Base-by-base conservation (phyloP, 2,113 vertebrate species). In the Etheostoma spectabile region DNA sequence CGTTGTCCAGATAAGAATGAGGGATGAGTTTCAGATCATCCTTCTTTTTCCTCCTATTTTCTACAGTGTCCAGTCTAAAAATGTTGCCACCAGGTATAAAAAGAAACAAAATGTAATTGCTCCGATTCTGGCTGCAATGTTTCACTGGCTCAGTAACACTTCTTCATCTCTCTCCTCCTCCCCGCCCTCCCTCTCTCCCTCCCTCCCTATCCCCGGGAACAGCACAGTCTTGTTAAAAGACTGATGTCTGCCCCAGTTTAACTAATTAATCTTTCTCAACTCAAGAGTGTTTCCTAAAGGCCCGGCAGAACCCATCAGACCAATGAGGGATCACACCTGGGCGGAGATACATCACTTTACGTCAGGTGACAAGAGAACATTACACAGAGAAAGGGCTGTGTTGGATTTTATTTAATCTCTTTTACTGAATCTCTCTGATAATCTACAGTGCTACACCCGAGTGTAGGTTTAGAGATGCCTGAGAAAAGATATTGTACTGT, bases 1-100 rank as follows among this genome's bases (percentile, higher is more conserved):
- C 42, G 16, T 60, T 90, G 89, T 93, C 86, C 84, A 90, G 93
- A 95, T 92, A 94, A 93, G 92, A 89, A 79, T 93, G 93, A 94
- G 61, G 84, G 89, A 93, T 93, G 91, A 90, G 84, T 74, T 75
- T 70, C 30, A 22, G 74, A 33, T 85, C 86, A 78, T 59, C 64
- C 79, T 56, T 62, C 63, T n/a, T 64, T 61, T 79, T 49, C 59
- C 78, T 60, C 74, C 67, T 67, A 64, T 67, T 35, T 52, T 24
- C 27, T 68, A 15, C 66, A 35, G 48, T 10, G 16, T 70, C 27
- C 57, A 3, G n/a, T 38, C n/a, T 56, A 4, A 74, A 71, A 79
- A 63, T 11, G 2, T 38, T 18, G 19, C 62, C 60, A 53, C 14
- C 45, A 67, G 72, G 16, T 22, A 3, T 62, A 18, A 67, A 70